A percentile compares a stretch with the other conserved stretches of the same genome.
These are phyloP conservation scores for Agriopis marginaria DNA, from an alignment of 2,888 invertebrate genomes.

Conservation along the genomic window DNA sequence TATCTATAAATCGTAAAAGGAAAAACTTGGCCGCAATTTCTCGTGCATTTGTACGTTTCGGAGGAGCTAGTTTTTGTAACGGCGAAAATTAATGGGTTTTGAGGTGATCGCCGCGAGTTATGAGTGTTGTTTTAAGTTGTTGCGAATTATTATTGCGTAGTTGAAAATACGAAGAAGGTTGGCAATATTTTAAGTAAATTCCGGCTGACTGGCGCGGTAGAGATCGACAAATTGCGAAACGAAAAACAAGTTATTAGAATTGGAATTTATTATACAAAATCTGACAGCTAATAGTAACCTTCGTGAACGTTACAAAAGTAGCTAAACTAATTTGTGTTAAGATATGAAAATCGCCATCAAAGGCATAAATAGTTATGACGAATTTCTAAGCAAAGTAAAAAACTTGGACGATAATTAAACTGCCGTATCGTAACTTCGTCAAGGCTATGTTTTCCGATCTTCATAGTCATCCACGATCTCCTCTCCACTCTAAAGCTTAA, in stretches of 20 bases:
- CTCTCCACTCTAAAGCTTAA: too few relatives aligned
- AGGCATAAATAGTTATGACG: too few relatives aligned
- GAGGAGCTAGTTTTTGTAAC: slow-evolving; percentile 27
- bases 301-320: too few relatives aligned
- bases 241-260: background rate
- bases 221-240: background rate
- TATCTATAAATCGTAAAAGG: slow-evolving; percentile 69
- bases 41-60: slow-evolving; percentile 31
- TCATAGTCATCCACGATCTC: too few relatives aligned
- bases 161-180: slow-evolving; percentile 1
- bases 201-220: background rate
- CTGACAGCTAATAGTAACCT: too few relatives aligned
- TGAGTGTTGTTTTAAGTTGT: slow-evolving; percentile 30
- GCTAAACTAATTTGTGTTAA: too few relatives aligned
- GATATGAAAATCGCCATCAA: too few relatives aligned
- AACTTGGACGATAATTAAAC: too few relatives aligned
- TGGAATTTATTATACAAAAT: too few relatives aligned
- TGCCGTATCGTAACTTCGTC: too few relatives aligned
- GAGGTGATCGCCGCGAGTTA: slow-evolving; percentile 24
- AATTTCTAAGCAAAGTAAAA: too few relatives aligned
- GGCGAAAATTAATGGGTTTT: slow-evolving; percentile 24
- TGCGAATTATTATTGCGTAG: slow-evolving; percentile 12
- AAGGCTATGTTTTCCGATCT: too few relatives aligned
- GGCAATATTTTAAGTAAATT: slow-evolving; percentile 1
- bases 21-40: slow-evolving; percentile 30